Percentiles rank a stretch among this genome's conserved stretches.
phyloP scores from a whole-genome alignment of 2,888 invertebrate genomes.

The Odontomyia ornata region DNA sequence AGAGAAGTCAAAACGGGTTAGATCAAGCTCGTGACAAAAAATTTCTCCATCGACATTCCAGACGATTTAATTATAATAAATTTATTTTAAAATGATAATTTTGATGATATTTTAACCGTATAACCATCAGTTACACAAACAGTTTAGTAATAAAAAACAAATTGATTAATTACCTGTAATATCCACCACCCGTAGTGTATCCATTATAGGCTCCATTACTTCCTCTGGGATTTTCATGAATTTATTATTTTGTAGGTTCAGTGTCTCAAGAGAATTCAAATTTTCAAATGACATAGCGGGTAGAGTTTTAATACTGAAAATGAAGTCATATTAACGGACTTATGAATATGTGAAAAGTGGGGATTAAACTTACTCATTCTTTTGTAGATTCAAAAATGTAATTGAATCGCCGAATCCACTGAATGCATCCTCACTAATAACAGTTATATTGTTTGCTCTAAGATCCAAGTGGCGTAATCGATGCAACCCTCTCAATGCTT shows the following conservation, averaged over 20 bases:
- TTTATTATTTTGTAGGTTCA: constrained; percentile 89
- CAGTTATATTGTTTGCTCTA: constrained; percentile 85
- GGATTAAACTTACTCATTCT: constrained; percentile 79
- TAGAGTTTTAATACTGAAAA: constrained; percentile 77
- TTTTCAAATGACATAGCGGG: constrained; percentile 88
- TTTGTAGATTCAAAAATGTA: constrained; percentile 91
- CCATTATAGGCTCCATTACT: constrained; percentile 87
- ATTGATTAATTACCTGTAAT: constrained; percentile 76
- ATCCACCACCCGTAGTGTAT: constrained; percentile 86
- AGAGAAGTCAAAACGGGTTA: no score
- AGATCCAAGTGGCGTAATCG: constrained; percentile 88
- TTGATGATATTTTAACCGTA: no score
- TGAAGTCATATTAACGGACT: not conserved
- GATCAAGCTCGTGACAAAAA: no score
- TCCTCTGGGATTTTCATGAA: constrained; percentile 84
- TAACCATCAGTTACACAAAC: no score
- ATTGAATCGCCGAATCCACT: constrained; percentile 89
- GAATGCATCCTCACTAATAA: constrained; percentile 85
- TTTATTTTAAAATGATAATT: no score
- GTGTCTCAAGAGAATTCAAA: constrained; percentile 86
- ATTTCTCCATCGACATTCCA: no score
- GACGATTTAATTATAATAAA: no score
- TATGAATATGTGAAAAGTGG: constrained; percentile 57
- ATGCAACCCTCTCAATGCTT: constrained; percentile 83
- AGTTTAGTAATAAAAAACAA: no score